Percentiles rank a stretch among this genome's conserved stretches.
phyloP scores from a whole-genome alignment of 2,113 vertebrate species.

The Muntiacus reevesi region DNA sequence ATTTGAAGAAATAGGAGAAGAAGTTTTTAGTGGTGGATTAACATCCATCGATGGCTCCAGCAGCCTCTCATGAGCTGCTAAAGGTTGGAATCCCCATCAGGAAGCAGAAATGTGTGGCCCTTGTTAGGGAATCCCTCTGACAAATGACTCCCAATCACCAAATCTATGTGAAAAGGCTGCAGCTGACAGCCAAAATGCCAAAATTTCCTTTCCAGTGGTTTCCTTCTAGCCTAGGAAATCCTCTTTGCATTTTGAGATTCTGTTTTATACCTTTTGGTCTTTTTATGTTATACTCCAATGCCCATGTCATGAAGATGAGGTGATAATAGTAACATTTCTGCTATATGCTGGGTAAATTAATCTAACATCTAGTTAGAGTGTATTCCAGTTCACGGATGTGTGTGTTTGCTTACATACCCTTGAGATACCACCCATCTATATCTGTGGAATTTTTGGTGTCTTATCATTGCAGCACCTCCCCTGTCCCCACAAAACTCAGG shows the following conservation, averaged over 20 bases:
- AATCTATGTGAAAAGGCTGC: constrained; percentile 12
- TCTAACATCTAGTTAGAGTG: background rate
- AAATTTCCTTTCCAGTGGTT: background rate
- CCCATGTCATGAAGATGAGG: background rate
- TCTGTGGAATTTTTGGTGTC: background rate
- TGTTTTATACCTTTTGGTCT: background rate
- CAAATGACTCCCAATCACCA: background rate
- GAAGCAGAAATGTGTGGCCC: background rate
- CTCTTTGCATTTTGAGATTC: background rate
- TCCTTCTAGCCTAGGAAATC: background rate
- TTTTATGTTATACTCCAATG: background rate
- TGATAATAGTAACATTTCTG: background rate
- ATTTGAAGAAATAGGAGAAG: background rate
- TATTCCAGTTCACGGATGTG: background rate
- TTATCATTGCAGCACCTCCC: background rate
- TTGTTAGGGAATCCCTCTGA: background rate
- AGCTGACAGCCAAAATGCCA: background rate
- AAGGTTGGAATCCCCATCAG: background rate
- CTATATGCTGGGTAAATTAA: background rate
- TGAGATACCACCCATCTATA: background rate
- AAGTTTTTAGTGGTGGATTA: background rate
- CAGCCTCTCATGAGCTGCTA: background rate
- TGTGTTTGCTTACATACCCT: background rate
- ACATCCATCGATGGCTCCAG: background rate
- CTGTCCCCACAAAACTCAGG: background rate